Evolutionary conservation across 2,888 invertebrate genomes (phyloP), one percentile per base, ranked within the genome.

Genomic region (Lasioglossum oenotherae): DNA sequence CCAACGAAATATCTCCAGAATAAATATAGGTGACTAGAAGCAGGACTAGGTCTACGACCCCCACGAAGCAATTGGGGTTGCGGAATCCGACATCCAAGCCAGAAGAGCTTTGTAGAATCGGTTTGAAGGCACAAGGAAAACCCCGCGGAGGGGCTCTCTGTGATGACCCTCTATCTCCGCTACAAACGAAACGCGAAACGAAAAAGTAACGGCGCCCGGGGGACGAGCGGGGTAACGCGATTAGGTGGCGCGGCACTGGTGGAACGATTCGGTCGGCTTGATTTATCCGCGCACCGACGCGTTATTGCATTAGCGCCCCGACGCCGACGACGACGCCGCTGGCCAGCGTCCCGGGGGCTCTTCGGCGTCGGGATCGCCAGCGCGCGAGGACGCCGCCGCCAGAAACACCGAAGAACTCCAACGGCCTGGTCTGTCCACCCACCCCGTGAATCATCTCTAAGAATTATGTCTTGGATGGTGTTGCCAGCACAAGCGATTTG

Each of bases 261-360:
- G 90, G 90, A 89, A 91, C 89, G 89, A 88, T 90, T 92, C 92
- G 87, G 91, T 74, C 78, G 88, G 92, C 92, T 94, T 94, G 94
- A 94, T 94, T 94, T 94, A 94, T 94, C 93, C 93, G 91, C 89
- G 91, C 87, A 92, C 93, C 92, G 89, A 90, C 90, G 90, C 92
- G 93, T 94, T 94, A 94, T 94, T 94, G 94, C 94, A 94, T 94
- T 94, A 94, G 93, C 93, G 92, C 93, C 92, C 93, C 91, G 90
- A 86, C 89, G 88, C 60, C 67, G 35, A 82, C 84, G 84, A 86
- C 72, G 84, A 81, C 72, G 82, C 80, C 76, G 82, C 83, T 84
- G 86, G 84, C 90, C 86, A 81, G 44, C 86, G 84, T 88, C 78
- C 85, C 81, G 78, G 75, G 74, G 82, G 64, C 78, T 81, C 85